These are phyloP conservation scores for Ochlodes sylvanus DNA, from an alignment of 2,888 invertebrate genomes.

Conservation along the genomic window DNA sequence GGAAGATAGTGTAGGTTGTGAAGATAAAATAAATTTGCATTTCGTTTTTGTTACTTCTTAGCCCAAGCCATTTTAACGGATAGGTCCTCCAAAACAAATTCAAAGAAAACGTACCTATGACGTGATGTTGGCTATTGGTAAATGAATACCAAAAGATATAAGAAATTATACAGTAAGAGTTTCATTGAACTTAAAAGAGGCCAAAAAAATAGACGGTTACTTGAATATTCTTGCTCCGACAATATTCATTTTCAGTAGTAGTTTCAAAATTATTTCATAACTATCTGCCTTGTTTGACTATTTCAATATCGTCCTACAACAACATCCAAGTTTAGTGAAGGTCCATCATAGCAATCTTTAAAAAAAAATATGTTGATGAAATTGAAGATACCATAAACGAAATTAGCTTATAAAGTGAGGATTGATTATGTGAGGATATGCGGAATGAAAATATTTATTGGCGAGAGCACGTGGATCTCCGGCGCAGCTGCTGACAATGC, in stretches of 20 bases:
- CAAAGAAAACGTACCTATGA: neutral
- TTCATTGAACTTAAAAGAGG: neutral
- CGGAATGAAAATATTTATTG: constrained; percentile 27
- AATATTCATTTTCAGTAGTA: neutral
- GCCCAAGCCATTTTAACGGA: neutral
- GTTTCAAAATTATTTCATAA: neutral
- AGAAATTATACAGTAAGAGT: neutral
- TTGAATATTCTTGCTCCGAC: too few relatives aligned
- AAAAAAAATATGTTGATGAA: neutral
- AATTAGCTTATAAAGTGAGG: neutral
- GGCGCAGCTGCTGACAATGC: constrained; percentile 63
- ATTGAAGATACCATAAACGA: neutral
- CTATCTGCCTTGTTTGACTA: too few relatives aligned
- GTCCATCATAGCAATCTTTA: too few relatives aligned
- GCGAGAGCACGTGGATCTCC: constrained; percentile 50
- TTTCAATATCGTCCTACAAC: too few relatives aligned
- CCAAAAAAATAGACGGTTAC: neutral
- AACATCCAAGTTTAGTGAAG: too few relatives aligned
- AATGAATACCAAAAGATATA: neutral
- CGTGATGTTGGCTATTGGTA: neutral
- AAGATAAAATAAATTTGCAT: too few relatives aligned
- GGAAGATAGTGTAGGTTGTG: too few relatives aligned
- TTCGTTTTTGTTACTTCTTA: neutral
- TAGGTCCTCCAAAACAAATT: neutral
- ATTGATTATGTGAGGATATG: neutral